These are phyloP conservation scores for Ptyas mucosa DNA, from an alignment of 2,113 vertebrate species.

Conservation along the genomic window DNA sequence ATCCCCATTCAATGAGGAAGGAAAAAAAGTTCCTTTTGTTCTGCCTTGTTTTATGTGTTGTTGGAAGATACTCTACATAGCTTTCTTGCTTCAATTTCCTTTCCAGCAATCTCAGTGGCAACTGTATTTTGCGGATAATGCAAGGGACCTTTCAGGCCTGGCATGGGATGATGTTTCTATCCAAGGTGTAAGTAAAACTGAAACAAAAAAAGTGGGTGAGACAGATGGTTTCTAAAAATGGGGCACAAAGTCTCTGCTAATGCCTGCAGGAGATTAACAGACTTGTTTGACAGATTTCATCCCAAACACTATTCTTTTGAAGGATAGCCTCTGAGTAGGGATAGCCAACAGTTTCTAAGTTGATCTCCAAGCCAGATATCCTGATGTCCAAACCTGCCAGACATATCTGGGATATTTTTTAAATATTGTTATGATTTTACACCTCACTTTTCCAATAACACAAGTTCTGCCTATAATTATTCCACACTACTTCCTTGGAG, in stretches of 20 bases:
- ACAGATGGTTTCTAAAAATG: background rate
- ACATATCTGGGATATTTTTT: background rate
- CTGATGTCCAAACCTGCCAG: background rate
- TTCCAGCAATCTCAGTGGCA: slow-evolving; percentile 57
- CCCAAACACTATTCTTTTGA: background rate
- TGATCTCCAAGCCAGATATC: background rate
- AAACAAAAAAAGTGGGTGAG: background rate
- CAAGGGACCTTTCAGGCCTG: slow-evolving; percentile 56
- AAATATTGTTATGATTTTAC: background rate
- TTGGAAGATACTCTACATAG: background rate
- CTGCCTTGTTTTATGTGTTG: background rate
- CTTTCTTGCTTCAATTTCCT: background rate
- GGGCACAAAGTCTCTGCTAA: background rate
- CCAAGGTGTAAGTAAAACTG: slow-evolving; percentile 55
- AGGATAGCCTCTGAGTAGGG: background rate
- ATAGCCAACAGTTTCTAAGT: background rate
- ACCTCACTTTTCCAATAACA: background rate
- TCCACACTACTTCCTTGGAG: background rate
- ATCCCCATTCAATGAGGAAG: slow-evolving; percentile 18
- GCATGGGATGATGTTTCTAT: slow-evolving; percentile 62
- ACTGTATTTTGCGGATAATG: slow-evolving; percentile 35
- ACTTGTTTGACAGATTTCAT: background rate
- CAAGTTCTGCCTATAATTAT: background rate
- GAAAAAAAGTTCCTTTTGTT: background rate
- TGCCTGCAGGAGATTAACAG: background rate